Percentiles rank a stretch among this genome's conserved stretches.
Conservation (phyloP, 2,113 vertebrate species). For the Talpa occidentalis region DNA sequence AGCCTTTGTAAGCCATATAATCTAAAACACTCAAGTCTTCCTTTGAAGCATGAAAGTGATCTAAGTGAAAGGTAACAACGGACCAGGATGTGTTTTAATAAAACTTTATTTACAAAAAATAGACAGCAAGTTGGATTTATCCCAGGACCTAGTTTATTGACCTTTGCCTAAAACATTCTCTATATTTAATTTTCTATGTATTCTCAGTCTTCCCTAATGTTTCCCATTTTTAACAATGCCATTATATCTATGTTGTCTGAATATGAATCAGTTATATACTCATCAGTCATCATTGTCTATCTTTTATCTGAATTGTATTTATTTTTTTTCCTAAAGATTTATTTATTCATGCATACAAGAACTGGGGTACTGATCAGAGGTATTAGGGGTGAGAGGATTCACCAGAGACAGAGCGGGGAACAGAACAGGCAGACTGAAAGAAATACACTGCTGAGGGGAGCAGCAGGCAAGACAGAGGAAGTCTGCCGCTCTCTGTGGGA, state of each 20-base stretch:
- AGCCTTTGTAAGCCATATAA: neutral
- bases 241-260: neutral
- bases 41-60: neutral
- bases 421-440: no score
- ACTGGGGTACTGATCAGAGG: no score
- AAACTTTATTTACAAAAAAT: constrained; percentile 4
- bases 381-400: no score
- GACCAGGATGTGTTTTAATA: neutral
- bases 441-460: no score
- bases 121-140: neutral
- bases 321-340: no score
- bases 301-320: no score
- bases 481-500: no score
- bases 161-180: neutral
- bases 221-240: neutral
- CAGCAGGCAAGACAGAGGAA: no score
- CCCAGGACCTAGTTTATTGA: neutral
- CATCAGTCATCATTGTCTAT: neutral
- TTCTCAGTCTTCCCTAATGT: neutral
- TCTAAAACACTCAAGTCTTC: neutral
- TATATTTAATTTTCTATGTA: neutral
- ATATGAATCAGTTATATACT: neutral
- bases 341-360: no score
- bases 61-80: neutral
- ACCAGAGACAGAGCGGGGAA: no score